Conservation (phyloP, 2,797 vertebrate species). For the Gadopsis marmoratus region DNA sequence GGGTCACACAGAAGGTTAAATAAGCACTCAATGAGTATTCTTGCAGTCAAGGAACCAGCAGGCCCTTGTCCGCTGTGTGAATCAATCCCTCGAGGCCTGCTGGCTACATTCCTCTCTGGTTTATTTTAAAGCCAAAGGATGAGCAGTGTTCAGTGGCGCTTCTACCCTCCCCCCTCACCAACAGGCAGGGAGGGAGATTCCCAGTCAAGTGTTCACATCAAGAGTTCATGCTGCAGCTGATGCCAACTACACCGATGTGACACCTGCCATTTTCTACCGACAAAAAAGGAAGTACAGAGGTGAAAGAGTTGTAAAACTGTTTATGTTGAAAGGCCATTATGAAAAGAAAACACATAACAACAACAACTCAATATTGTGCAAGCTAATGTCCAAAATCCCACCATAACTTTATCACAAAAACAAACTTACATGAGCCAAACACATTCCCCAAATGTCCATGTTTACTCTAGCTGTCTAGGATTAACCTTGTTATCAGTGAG, state of each 20-base stretch:
- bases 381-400: conserved; percentile 7
- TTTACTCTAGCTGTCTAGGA: background rate
- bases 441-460: conserved; percentile 37
- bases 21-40: conserved; percentile 43
- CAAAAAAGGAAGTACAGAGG: background rate
- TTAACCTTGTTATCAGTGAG: conserved; percentile 30
- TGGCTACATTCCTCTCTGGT: conserved; percentile 80
- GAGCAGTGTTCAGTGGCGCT: conserved; percentile 63
- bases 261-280: conserved; percentile 30
- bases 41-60: conserved; percentile 38
- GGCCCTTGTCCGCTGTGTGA: conserved; percentile 65
- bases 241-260: conserved; percentile 43
- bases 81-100: conserved; percentile 62
- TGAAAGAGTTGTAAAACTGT: conserved; percentile 10
- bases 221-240: conserved; percentile 42
- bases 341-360: background rate
- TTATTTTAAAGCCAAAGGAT: conserved; percentile 84
- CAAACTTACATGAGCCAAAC: conserved; percentile 17
- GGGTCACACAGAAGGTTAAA: conserved; percentile 45
- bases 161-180: conserved; percentile 62
- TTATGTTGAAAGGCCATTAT: background rate
- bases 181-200: conserved; percentile 62
- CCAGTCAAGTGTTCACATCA: conserved; percentile 56
- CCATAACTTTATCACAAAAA: conserved; percentile 13
- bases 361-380: conserved; percentile 10